phyloP scores from a whole-genome alignment of 1,140 invertebrate genomes.

The Fopius arisanus region DNA sequence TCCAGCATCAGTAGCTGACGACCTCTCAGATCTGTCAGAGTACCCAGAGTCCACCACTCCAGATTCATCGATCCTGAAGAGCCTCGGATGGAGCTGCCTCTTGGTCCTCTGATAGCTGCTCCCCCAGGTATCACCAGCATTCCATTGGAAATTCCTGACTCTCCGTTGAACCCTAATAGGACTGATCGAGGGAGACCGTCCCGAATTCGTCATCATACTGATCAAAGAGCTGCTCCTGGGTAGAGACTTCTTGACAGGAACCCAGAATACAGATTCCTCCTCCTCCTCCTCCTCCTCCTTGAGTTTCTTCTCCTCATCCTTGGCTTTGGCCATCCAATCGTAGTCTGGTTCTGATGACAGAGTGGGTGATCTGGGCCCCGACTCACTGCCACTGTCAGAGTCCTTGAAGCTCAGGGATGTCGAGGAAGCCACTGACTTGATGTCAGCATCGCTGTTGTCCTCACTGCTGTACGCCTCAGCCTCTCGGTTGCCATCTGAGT shows the following conservation, averaged over 20 bases:
- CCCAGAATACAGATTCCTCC: constrained; percentile 41
- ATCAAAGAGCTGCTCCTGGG: constrained; percentile 39
- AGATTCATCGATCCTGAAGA: constrained; percentile 40
- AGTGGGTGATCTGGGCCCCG: background rate
- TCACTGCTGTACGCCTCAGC: background rate
- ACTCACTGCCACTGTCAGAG: constrained; percentile 29
- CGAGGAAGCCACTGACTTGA: constrained; percentile 10
- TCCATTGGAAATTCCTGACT: background rate
- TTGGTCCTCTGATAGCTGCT: background rate
- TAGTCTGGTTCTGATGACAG: constrained; percentile 16
- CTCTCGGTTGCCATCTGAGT: background rate
- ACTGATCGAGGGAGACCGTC: constrained; percentile 31
- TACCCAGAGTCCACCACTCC: constrained; percentile 40
- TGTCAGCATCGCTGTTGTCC: constrained; percentile 22
- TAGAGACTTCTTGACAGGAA: constrained; percentile 32
- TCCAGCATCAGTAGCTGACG: background rate
- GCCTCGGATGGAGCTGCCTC: background rate
- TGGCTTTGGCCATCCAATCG: background rate
- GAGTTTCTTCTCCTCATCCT: background rate
- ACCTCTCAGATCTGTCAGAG: constrained; percentile 32
- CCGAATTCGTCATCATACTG: constrained; percentile 29
- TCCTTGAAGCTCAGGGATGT: constrained; percentile 14
- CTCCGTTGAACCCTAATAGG: constrained; percentile 32
- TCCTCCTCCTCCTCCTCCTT: background rate
- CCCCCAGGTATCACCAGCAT: background rate